Percentiles rank a stretch among this genome's conserved stretches.
Conservation (phyloP, 2,113 vertebrate species). For the Aptenodytes patagonicus region DNA sequence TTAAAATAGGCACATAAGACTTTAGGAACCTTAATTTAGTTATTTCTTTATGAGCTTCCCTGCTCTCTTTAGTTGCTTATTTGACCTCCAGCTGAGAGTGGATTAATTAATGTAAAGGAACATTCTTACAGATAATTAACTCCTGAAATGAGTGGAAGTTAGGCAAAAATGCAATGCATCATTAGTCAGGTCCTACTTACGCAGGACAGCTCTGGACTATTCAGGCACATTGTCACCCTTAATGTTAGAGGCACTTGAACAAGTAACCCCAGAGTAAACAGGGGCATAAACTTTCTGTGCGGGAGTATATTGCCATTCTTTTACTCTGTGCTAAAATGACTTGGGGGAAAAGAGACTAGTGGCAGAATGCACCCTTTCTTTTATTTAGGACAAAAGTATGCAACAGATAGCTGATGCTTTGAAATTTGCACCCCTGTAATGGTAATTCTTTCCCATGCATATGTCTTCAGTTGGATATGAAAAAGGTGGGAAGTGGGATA, state of each 20-base stretch:
- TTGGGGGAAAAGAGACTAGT: background rate
- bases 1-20: background rate
- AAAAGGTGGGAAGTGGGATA: background rate
- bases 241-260: background rate
- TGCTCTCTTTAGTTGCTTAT: background rate
- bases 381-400: background rate
- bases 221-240: background rate
- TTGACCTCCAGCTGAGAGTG: background rate
- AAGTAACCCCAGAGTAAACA: background rate
- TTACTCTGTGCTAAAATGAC: background rate
- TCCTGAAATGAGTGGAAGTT: background rate
- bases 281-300: background rate
- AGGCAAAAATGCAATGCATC: background rate
- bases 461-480: background rate
- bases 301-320: background rate
- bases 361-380: background rate
- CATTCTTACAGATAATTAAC: background rate
- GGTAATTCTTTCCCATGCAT: background rate
- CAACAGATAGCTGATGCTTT: background rate
- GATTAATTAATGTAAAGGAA: conserved; percentile 1
- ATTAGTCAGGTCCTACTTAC: background rate
- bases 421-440: background rate
- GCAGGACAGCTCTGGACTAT: background rate
- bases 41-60: background rate
- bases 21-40: conserved; percentile 32